These are phyloP conservation scores for Eristalis pertinax DNA, from an alignment of 2,888 invertebrate genomes.

Conservation along the genomic window DNA sequence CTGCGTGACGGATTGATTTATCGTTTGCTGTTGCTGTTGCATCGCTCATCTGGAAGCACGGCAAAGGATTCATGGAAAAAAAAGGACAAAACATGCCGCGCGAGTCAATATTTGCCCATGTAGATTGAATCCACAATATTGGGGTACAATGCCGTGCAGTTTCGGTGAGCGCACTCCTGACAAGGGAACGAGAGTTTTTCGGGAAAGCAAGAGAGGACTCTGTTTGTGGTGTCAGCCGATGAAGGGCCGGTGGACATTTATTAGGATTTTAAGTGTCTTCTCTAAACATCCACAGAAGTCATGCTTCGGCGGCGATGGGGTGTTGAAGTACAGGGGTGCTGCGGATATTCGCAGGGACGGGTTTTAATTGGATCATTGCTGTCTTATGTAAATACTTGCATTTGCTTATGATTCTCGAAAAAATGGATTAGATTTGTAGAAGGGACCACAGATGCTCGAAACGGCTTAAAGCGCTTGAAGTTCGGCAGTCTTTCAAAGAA, in stretches of 20 bases:
- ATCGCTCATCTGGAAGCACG: neutral
- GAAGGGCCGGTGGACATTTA: conserved; percentile 55
- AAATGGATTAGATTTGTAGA: neutral
- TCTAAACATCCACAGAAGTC: conserved; percentile 21
- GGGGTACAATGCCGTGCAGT: conserved; percentile 53
- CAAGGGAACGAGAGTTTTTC: conserved; percentile 23
- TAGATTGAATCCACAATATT: conserved; percentile 69
- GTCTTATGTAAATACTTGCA: neutral
- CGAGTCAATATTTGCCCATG: conserved; percentile 68
- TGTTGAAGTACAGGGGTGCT: conserved; percentile 28
- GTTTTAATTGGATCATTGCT: neutral
- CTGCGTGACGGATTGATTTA: conserved; percentile 50
- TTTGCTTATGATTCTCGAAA: neutral
- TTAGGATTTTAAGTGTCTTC: conserved; percentile 45
- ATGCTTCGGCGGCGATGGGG: conserved; percentile 16
- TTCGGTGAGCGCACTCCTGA: conserved; percentile 20
- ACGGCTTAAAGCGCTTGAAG: neutral
- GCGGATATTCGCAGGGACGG: neutral
- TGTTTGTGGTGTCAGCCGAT: conserved; percentile 47
- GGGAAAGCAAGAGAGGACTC: conserved; percentile 26
- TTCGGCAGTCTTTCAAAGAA: neutral
- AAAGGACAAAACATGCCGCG: conserved; percentile 60
- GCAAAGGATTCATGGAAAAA: conserved; percentile 8
- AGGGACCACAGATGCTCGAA: neutral
- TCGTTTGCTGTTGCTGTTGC: conserved; percentile 17